Percentiles rank a stretch among this genome's conserved stretches.
These are phyloP conservation scores for Callionymus lyra DNA, from an alignment of 2,113 vertebrate genomes.

Conservation along the genomic window DNA sequence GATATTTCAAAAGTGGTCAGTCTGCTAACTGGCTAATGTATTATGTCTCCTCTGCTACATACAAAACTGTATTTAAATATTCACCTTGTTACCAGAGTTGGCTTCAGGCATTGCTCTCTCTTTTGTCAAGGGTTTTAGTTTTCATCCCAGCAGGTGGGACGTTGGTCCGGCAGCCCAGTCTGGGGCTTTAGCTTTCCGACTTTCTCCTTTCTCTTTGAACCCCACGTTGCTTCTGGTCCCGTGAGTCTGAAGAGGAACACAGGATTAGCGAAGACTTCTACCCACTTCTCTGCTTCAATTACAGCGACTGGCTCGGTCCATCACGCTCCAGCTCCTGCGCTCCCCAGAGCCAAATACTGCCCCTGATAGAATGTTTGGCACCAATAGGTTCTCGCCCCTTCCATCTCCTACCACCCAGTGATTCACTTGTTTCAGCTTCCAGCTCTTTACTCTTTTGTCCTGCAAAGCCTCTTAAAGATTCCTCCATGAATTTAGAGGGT, in stretches of 20 bases:
- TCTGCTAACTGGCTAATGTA: too few relatives aligned
- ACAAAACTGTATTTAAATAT: not conserved
- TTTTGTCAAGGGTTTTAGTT: not conserved
- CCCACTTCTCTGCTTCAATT: conserved; percentile 48
- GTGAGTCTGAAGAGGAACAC: conserved; percentile 58
- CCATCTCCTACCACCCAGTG: conserved; percentile 6
- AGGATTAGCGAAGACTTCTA: conserved; percentile 47
- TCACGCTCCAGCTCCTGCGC: conserved; percentile 50
- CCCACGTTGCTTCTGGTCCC: conserved; percentile 44
- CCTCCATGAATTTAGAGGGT: conserved; percentile 15
- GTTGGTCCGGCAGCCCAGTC: conserved; percentile 11
- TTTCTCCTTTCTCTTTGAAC: conserved; percentile 38
- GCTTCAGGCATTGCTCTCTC: too few relatives aligned
- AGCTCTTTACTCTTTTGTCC: conserved; percentile 27
- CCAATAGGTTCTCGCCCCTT: conserved; percentile 28
- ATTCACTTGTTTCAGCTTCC: conserved; percentile 26
- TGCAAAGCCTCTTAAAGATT: conserved; percentile 41
- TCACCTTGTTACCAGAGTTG: not conserved
- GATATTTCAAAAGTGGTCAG: too few relatives aligned
- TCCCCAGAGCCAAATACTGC: conserved; percentile 33
- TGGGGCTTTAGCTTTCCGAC: conserved; percentile 35
- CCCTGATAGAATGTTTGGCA: conserved; percentile 42
- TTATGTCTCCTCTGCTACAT: too few relatives aligned
- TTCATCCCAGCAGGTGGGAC: not conserved
- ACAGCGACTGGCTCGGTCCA: conserved; percentile 47